These are phyloP conservation scores for Parthenolecanium corni DNA, from an alignment of 2,888 invertebrate genomes.

Conservation along the genomic window DNA sequence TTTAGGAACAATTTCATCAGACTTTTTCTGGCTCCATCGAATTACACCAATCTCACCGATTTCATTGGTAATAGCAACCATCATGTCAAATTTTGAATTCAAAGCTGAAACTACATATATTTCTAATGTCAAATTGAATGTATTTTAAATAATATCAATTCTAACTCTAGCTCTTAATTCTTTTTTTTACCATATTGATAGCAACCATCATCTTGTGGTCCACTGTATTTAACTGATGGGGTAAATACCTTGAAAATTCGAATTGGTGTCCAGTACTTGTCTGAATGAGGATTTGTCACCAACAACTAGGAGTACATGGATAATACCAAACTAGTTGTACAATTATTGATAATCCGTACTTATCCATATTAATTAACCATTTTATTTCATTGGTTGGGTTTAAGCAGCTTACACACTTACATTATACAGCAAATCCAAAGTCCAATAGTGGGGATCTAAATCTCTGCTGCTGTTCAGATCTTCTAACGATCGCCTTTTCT, in stretches of 20 bases:
- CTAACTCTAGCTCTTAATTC: too few species aligned
- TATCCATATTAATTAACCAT: too few species aligned
- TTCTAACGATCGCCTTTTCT: not conserved
- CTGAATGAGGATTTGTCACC: not conserved
- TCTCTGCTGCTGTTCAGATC: not conserved
- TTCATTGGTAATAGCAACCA: not conserved
- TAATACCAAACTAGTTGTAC: not conserved
- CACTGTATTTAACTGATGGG: not conserved
- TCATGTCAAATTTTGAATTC: not conserved
- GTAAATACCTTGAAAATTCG: not conserved
- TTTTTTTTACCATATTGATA: not conserved
- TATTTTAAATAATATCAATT: too few species aligned
- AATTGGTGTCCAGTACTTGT: conserved; percentile 6
- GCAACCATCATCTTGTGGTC: not conserved
- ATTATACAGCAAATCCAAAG: not conserved
- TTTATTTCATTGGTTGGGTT: too few species aligned
- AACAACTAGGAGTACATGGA: not conserved
- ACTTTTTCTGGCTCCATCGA: not conserved
- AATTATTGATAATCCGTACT: too few species aligned
- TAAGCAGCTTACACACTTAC: not conserved
- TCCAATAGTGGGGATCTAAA: not conserved
- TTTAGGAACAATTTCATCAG: not conserved
- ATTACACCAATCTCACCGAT: conserved; percentile 10
- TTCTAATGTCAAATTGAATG: not conserved
- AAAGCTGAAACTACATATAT: not conserved